Base-by-base conservation (phyloP, 2,888 invertebrate genomes). In the Azorinus chamasolen region DNA sequence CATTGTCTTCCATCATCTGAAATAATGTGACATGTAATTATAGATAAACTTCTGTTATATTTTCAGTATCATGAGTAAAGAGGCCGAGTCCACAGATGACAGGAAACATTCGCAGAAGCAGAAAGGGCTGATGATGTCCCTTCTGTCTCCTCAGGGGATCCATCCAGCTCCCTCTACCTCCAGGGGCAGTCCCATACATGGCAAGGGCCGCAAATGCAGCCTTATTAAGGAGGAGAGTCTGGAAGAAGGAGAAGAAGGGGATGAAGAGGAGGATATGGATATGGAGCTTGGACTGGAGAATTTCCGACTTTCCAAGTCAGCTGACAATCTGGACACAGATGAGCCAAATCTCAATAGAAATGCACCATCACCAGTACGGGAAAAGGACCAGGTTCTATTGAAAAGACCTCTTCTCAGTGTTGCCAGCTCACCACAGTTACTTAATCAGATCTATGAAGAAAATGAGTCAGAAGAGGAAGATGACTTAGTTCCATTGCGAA, bases 191-290 rank as follows among this genome's bases (percentile, higher is more conserved):
- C 83, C 87, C 8, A 71, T 79, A 8, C 43, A 46, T 41, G 18
- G 50, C 12, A 25, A 51, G 46, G 48, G 95, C 94, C 95, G 97
- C 59, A 97, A 97, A 91, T 98, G 97, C 94, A 97, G 97, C 90
- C 97, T 98, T 88, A 97, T 98, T 24, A 96, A 97, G 87, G 98
- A 98, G 92, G 98, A 98, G 87, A 97, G 97, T 89, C 96, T 97
- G 90, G 97, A 98, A 89, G 97, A 93, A 59, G 87, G 88, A 73
- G 84, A 88, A 74, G 97, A 93, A 64, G 88, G 89, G 72, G 86
- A 89, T 78, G 83, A 91, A 79, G 83, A 91, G 80, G 83, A 83
- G 16, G 75, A 74, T 10, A 72, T 78, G 39, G 81, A 82, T 48
- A 62, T 85, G 12, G 85, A 84, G 39, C 57, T 69, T 50, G 54